Evolutionary conservation across 2,888 invertebrate species (phyloP).

Genomic region (Acleris laterana): DNA sequence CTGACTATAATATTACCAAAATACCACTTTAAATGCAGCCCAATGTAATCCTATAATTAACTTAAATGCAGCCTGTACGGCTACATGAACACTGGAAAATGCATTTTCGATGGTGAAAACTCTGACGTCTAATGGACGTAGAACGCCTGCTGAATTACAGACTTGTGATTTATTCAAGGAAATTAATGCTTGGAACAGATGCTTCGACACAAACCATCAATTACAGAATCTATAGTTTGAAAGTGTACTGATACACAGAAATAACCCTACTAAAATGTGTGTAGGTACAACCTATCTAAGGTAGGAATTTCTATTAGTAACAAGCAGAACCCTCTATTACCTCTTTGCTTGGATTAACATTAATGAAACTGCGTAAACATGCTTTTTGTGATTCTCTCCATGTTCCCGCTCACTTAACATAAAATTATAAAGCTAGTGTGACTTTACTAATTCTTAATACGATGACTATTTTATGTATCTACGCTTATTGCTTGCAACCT

Average conservation of each 20-base stretch:
- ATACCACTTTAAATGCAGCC: constrained; percentile 81
- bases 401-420: constrained; percentile 17
- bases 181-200: constrained; percentile 51
- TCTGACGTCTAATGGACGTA: constrained; percentile 56
- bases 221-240: constrained; percentile 20
- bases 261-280: neutral
- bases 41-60: constrained; percentile 80
- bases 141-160: constrained; percentile 70
- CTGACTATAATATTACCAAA: constrained; percentile 84
- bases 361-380: constrained; percentile 17
- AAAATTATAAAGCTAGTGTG: constrained; percentile 28
- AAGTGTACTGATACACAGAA: constrained; percentile 3
- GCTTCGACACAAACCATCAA: constrained; percentile 40
- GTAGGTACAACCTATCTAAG: neutral
- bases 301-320: constrained; percentile 7
- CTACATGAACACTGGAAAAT: constrained; percentile 78
- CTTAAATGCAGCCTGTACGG: constrained; percentile 73
- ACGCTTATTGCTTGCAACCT: constrained; percentile 12
- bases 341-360: constrained; percentile 19
- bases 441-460: constrained; percentile 20
- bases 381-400: constrained; percentile 18
- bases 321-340: constrained; percentile 15
- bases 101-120: constrained; percentile 77
- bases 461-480: constrained; percentile 19
- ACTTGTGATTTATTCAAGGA: constrained; percentile 64